Conservation (phyloP, 2,888 invertebrate species). For the Rhyacophila evoluta region DNA sequence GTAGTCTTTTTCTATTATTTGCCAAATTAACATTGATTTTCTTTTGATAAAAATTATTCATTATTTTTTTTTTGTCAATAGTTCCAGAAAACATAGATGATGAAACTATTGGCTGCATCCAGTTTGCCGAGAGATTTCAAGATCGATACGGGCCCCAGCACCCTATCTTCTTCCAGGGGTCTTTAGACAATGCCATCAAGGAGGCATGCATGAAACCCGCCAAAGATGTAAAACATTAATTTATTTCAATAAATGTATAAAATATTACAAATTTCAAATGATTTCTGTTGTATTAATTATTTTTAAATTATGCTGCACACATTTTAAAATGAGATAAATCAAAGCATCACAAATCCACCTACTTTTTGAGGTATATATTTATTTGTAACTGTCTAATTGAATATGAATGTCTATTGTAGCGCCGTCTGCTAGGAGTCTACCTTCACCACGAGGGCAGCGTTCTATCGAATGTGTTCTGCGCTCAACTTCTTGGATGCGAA, state of each 20-base stretch:
- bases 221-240: constrained; percentile 90
- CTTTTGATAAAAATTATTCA: too few relatives aligned
- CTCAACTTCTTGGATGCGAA: constrained; percentile 92
- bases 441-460: constrained; percentile 97
- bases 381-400: too few relatives aligned
- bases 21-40: too few relatives aligned
- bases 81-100: constrained; percentile 90
- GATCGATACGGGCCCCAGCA: constrained; percentile 87
- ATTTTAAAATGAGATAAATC: too few relatives aligned
- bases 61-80: constrained; percentile 61
- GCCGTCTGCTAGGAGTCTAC: constrained; percentile 94
- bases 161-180: constrained; percentile 92
- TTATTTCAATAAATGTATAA: too few relatives aligned
- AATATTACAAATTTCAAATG: too few relatives aligned
- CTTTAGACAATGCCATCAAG: constrained; percentile 89
- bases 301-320: too few relatives aligned
- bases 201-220: constrained; percentile 91
- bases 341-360: too few relatives aligned
- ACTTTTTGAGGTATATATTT: too few relatives aligned
- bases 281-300: too few relatives aligned
- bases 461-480: constrained; percentile 96
- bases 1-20: too few relatives aligned
- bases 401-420: constrained; percentile 69
- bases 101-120: constrained; percentile 86
- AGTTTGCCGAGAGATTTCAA: constrained; percentile 89